A percentile compares a stretch with the other conserved stretches of the same genome.
Evolutionary conservation across 2,888 invertebrate species (phyloP).

Genomic region (Noctua fimbriata): DNA sequence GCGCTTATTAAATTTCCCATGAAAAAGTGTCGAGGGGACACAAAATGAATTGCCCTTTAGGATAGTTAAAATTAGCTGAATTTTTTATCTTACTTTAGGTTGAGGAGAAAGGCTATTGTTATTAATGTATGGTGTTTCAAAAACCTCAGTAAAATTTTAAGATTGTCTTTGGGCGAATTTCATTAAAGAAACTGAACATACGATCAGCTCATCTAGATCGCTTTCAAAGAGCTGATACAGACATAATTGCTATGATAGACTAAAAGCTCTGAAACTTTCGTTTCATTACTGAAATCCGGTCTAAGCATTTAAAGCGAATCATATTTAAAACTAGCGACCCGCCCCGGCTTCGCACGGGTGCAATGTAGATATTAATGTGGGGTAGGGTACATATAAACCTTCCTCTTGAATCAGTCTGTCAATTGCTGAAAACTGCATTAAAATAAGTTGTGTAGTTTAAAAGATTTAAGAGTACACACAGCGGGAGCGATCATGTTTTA

Average conservation of each 20-base stretch:
- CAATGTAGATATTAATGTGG: too few species aligned
- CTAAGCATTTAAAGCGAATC: not conserved
- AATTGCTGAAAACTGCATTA: too few species aligned
- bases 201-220: not conserved
- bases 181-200: not conserved
- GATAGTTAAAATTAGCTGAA: conserved; percentile 53
- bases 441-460: too few species aligned
- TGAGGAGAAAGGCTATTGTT: conserved; percentile 4
- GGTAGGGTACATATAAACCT: too few species aligned
- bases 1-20: conserved; percentile 74
- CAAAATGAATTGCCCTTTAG: conserved; percentile 56
- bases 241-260: not conserved
- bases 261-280: not conserved
- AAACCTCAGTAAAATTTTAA: not conserved
- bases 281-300: not conserved
- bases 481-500: too few species aligned
- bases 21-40: conserved; percentile 67
- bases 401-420: too few species aligned
- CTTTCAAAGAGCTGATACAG: not conserved
- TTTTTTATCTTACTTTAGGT: conserved; percentile 29
- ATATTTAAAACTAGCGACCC: not conserved
- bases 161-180: not conserved
- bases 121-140: not conserved
- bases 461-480: too few species aligned
- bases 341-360: too few species aligned